Conservation (phyloP, 30 jellyfish, hydroid and myxozoan species). For the Chrysaora quinquecirrha region DNA sequence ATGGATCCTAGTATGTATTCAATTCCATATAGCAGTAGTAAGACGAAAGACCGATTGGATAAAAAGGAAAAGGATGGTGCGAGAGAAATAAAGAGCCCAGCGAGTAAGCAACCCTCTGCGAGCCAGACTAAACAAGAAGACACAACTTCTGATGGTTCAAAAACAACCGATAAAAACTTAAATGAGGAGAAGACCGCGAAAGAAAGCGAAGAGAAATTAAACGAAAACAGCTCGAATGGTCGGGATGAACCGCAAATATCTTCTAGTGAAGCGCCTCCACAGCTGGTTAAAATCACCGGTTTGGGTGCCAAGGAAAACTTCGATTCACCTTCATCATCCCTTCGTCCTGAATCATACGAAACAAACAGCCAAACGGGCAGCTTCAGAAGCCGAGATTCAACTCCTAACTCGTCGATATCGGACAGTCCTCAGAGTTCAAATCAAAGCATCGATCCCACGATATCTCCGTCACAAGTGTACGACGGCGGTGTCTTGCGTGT, state of each 20-base stretch:
- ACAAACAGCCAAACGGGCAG: conserved; percentile 62
- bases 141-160: neutral
- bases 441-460: conserved; percentile 54
- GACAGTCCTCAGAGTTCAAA: conserved; percentile 59
- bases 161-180: neutral
- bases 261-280: conserved; percentile 22
- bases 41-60: neutral
- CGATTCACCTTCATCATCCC: conserved; percentile 43
- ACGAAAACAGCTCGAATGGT: neutral
- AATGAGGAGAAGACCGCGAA: neutral
- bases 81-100: neutral
- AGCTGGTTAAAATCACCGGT: conserved; percentile 4
- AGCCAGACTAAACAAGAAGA: neutral
- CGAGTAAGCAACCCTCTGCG: neutral
- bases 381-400: conserved; percentile 17
- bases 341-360: conserved; percentile 38
- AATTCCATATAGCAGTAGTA: neutral
- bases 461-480: conserved; percentile 49
- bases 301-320: conserved; percentile 24
- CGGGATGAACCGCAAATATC: neutral
- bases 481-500: conserved; percentile 15
- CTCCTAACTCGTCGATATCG: conserved; percentile 25
- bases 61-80: neutral
- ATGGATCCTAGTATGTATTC: conserved; percentile 20
- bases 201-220: neutral